These are phyloP conservation scores for Symphodus melops DNA, from an alignment of 2,113 vertebrate genomes.

Conservation along the genomic window DNA sequence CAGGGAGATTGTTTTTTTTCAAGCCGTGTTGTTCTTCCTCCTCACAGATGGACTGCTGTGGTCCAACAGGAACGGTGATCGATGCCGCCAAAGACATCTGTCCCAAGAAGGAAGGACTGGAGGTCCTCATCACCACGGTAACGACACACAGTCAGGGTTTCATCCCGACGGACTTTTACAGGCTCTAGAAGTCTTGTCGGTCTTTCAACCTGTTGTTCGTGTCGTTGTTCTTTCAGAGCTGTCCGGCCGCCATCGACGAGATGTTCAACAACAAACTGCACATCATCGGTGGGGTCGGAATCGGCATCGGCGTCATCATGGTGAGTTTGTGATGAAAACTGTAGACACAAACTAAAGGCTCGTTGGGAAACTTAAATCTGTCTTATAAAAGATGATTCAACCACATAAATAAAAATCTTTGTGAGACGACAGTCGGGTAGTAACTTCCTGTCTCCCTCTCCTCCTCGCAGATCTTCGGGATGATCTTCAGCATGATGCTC, in stretches of 20 bases:
- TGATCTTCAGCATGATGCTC: conserved; percentile 97
- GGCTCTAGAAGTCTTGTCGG: neutral
- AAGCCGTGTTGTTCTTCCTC: neutral
- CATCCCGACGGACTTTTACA: neutral
- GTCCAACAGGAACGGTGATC: conserved; percentile 61
- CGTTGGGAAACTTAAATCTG: no score
- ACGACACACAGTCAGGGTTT: conserved; percentile 2
- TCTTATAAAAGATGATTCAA: no score
- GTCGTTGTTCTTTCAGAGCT: conserved; percentile 73
- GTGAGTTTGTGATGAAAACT: conserved; percentile 67
- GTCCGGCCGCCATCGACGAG: conserved; percentile 84
- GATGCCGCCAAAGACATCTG: conserved; percentile 86
- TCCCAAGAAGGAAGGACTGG: conserved; percentile 57
- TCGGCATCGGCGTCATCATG: conserved; percentile 93
- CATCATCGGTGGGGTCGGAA: conserved; percentile 91
- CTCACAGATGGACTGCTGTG: conserved; percentile 89
- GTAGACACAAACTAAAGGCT: no score
- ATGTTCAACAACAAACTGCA: conserved; percentile 90
- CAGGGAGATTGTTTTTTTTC: no score
- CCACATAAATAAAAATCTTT: no score
- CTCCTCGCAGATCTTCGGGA: conserved; percentile 90
- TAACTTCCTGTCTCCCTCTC: neutral
- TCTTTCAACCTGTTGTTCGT: no score
- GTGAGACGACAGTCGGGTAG: no score
- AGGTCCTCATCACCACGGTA: conserved; percentile 78